Percentiles rank a stretch among this genome's conserved stretches.
These are phyloP conservation scores for Xenops minutus DNA, from an alignment of 2,797 vertebrate genomes.

Conservation along the genomic window DNA sequence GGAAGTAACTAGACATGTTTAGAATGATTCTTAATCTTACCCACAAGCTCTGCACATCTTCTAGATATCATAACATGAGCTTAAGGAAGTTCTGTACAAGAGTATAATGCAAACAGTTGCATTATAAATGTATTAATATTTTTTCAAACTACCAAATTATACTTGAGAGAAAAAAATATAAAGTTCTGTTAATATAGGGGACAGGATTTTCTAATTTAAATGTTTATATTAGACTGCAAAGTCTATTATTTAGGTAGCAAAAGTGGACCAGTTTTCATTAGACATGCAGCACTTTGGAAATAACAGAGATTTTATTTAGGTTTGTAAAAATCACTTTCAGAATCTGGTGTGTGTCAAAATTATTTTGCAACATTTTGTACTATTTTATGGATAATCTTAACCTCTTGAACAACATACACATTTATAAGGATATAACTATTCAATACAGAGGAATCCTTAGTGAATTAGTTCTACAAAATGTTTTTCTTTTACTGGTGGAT, in stretches of 20 bases:
- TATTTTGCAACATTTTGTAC: neutral
- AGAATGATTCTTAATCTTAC: neutral
- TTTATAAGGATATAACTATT: neutral
- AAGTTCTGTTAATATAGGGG: neutral
- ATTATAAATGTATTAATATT: neutral
- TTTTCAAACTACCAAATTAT: neutral
- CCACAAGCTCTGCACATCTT: neutral
- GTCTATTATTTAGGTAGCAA: neutral
- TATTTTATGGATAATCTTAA: neutral
- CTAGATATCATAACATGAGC: neutral
- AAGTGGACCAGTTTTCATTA: neutral
- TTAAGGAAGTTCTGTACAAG: neutral
- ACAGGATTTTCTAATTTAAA: neutral
- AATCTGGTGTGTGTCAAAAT: neutral
- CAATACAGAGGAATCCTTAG: neutral
- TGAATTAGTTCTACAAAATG: neutral
- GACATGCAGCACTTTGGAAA: neutral
- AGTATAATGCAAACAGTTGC: neutral
- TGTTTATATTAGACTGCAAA: neutral
- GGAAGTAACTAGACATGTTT: neutral
- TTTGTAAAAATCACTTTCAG: neutral
- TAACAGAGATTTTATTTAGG: neutral
- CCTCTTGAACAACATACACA: neutral
- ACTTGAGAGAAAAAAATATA: neutral
- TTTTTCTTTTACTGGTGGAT: neutral